These are phyloP conservation scores for Malaclemys terrapin DNA, from an alignment of 2,113 vertebrate species.

Conservation along the genomic window DNA sequence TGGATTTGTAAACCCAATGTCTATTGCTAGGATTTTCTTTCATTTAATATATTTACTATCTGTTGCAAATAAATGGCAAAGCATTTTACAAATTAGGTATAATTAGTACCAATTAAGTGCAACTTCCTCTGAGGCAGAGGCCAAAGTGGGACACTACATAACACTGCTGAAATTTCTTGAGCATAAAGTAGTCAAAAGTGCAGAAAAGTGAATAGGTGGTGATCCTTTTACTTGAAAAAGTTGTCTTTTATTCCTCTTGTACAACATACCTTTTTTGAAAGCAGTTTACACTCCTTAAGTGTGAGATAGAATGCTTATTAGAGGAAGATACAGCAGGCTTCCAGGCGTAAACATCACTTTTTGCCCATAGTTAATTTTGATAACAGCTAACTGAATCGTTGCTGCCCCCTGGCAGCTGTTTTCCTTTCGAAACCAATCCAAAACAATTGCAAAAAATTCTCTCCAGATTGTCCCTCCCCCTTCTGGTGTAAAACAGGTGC, in stretches of 20 bases:
- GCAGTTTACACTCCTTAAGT: neutral
- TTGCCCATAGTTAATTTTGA: accelerated
- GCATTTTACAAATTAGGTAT: neutral
- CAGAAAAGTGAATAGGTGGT: neutral
- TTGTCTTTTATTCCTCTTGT: no score
- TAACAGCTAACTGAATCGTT: neutral
- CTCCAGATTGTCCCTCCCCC: neutral
- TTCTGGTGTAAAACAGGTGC: neutral
- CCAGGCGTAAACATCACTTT: neutral
- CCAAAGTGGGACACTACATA: neutral
- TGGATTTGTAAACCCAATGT: no score
- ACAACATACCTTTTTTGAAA: neutral
- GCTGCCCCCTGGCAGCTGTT: conserved; percentile 9
- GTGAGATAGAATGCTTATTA: neutral
- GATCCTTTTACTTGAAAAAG: no score
- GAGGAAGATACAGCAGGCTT: neutral
- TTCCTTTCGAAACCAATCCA: neutral
- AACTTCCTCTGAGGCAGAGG: neutral
- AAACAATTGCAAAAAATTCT: no score
- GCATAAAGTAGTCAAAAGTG: neutral
- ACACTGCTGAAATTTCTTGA: neutral
- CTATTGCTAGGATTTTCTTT: no score
- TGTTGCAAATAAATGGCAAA: neutral
- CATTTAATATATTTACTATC: no score
- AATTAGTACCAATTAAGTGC: neutral